Percentiles rank a stretch among this genome's conserved stretches.
These are phyloP conservation scores for Saturnia japonica DNA, from an alignment of 2,888 invertebrate species.

Conservation along the genomic window DNA sequence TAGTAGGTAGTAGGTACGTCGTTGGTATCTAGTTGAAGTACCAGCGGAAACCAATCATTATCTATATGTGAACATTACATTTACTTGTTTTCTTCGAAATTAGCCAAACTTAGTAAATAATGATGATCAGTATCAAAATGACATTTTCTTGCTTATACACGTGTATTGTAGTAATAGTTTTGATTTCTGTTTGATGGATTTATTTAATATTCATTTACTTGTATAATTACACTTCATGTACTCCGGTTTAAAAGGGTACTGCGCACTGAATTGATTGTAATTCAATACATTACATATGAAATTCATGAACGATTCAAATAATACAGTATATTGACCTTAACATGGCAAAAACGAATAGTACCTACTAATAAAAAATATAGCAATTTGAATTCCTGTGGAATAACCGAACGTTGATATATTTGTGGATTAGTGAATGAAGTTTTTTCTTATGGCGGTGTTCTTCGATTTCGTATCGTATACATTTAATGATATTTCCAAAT, in stretches of 20 bases:
- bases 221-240: neutral
- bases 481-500: conserved; percentile 9
- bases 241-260: neutral
- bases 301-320: conserved; percentile 1
- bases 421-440: conserved; percentile 3
- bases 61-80: too few species aligned
- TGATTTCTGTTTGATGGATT: neutral
- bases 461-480: neutral
- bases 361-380: conserved; percentile 1
- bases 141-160: too few species aligned
- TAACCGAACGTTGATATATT: neutral
- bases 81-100: too few species aligned
- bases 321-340: conserved; percentile 7
- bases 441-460: conserved; percentile 1
- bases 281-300: neutral
- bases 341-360: neutral
- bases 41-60: too few species aligned
- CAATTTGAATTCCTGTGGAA: conserved; percentile 9
- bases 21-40: too few species aligned
- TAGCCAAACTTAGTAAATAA: too few species aligned
- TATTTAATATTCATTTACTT: neutral
- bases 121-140: too few species aligned
- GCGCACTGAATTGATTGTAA: neutral
- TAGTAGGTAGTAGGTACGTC: too few species aligned
- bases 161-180: neutral